A percentile compares a stretch with the other conserved stretches of the same genome.
These are phyloP conservation scores for Riptortus pedestris DNA, from an alignment of 1,140 invertebrate species.

Conservation along the genomic window DNA sequence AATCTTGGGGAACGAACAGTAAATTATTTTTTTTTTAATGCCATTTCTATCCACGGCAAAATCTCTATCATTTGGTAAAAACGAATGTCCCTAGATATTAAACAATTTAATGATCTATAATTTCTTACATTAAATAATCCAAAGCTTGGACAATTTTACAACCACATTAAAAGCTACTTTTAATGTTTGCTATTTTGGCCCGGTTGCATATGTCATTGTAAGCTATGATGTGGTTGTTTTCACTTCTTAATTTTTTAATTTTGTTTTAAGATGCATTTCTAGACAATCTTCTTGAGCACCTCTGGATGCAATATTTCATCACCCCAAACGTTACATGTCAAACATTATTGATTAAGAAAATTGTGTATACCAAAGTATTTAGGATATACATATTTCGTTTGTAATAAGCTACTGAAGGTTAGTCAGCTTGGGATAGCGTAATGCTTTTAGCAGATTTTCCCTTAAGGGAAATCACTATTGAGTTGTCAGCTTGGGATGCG, in stretches of 20 bases:
- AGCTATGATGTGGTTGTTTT: not conserved
- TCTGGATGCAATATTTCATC: not conserved
- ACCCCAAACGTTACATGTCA: not conserved
- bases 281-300: not conserved
- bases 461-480: too few relatives aligned
- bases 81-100: not conserved
- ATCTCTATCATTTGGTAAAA: not conserved
- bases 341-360: slow-evolving; percentile 1
- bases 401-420: not conserved
- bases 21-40: not conserved
- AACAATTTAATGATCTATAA: not conserved
- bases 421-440: not conserved
- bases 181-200: not conserved
- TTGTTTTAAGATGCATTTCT: not conserved
- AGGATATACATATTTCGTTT: not conserved
- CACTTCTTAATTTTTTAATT: not conserved
- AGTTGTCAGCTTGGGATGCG: too few relatives aligned
- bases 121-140: not conserved
- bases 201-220: not conserved
- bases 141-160: not conserved
- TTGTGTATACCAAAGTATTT: not conserved
- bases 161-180: not conserved
- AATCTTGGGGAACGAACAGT: not conserved
- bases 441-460: slow-evolving; percentile 11
- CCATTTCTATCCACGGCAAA: not conserved